Percentiles rank a stretch among this genome's conserved stretches.
phyloP scores from a whole-genome alignment of 2,888 invertebrate species.

The Nezara viridula region DNA sequence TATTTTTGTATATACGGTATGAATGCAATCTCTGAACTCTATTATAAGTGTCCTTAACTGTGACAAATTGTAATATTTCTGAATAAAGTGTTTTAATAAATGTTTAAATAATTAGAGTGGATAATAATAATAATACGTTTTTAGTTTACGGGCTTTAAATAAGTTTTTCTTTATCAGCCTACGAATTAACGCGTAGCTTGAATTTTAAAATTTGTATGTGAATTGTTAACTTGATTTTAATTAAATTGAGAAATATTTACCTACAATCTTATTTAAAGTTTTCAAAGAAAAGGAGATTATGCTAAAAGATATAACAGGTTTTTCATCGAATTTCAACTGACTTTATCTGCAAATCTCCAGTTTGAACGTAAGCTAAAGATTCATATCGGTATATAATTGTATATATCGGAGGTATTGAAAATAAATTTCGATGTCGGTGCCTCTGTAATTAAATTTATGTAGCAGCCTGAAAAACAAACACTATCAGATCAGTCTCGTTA shows the following conservation, averaged over 20 bases:
- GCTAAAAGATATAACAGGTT: not conserved
- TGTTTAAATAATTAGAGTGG: too few relatives aligned
- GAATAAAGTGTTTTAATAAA: too few relatives aligned
- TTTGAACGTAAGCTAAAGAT: not conserved
- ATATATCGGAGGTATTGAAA: not conserved
- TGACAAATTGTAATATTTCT: too few relatives aligned
- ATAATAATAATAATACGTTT: too few relatives aligned
- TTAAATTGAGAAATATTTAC: not conserved
- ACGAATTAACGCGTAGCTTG: too few relatives aligned
- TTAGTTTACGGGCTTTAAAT: too few relatives aligned
- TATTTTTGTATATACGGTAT: too few relatives aligned
- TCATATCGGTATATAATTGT: not conserved
- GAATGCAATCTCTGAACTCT: too few relatives aligned
- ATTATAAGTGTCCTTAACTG: too few relatives aligned
- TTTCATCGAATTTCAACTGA: not conserved
- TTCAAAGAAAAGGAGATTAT: not conserved
- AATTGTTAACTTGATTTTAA: too few relatives aligned
- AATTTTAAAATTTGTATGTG: too few relatives aligned
- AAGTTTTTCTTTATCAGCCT: too few relatives aligned
- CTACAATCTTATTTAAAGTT: not conserved
- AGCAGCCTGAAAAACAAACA: not conserved
- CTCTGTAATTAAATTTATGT: not conserved
- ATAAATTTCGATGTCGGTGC: not conserved
- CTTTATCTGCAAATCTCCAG: not conserved
- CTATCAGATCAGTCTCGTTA: constrained; percentile 8